Percentiles rank a stretch among this genome's conserved stretches.
Conservation (phyloP, 2,113 vertebrate genomes). For the Sciurus niger region DNA sequence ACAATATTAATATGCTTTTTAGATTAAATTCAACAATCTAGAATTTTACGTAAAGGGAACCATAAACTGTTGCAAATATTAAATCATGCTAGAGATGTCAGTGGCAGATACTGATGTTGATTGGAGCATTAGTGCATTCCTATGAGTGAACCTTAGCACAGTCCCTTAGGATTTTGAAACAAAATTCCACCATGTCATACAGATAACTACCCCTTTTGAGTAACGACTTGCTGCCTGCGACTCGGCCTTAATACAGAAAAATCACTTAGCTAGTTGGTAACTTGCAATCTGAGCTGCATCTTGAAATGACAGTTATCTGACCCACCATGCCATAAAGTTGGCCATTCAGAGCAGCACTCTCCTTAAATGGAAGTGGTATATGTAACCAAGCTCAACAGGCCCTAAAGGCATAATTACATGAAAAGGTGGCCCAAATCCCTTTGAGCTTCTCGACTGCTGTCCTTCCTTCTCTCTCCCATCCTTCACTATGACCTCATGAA, state of each 20-base stretch:
- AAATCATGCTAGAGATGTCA: background rate
- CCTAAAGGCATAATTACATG: too few relatives aligned
- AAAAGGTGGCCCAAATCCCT: background rate
- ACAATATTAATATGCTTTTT: background rate
- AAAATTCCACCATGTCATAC: background rate
- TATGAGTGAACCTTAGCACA: background rate
- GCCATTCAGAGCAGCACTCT: background rate
- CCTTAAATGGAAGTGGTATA: background rate
- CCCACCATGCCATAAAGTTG: background rate
- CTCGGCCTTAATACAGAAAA: background rate
- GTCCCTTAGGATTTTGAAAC: background rate
- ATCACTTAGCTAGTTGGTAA: accelerated
- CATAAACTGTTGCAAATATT: background rate
- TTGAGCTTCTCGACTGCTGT: accelerated
- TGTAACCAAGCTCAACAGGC: background rate
- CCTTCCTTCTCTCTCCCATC: background rate
- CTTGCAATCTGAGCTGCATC: background rate
- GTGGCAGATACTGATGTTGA: too few relatives aligned
- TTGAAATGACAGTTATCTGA: background rate
- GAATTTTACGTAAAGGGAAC: background rate
- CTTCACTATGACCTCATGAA: too few relatives aligned
- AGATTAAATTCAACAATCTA: background rate
- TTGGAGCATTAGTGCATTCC: too few relatives aligned
- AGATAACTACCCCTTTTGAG: background rate
- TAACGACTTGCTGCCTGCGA: background rate